Conservation (phyloP, 2,888 invertebrate genomes). For the Congeria kusceri region DNA sequence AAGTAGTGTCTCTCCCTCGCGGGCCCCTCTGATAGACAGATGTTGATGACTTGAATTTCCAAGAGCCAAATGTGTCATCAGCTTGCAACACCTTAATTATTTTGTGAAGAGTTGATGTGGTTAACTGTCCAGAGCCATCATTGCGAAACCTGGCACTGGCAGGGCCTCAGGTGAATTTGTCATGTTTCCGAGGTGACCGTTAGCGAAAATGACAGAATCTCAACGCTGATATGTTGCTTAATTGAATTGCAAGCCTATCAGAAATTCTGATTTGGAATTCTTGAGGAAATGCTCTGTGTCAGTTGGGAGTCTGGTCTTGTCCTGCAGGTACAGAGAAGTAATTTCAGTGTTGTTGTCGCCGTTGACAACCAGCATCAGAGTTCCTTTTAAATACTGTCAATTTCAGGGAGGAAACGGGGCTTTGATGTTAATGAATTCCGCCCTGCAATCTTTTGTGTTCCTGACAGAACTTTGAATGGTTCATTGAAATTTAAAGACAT, state of each 20-base stretch:
- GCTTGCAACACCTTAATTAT: conserved; percentile 55
- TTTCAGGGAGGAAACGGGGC: conserved; percentile 39
- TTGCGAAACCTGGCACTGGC: conserved; percentile 43
- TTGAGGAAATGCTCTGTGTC: conserved; percentile 24
- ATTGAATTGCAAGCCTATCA: conserved; percentile 47
- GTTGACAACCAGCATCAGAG: conserved; percentile 54
- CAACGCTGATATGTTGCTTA: conserved; percentile 37
- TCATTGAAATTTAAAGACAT: conserved; percentile 7
- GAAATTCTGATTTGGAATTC: neutral
- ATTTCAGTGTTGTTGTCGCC: conserved; percentile 58
- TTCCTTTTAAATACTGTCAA: conserved; percentile 58
- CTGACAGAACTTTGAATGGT: conserved; percentile 34
- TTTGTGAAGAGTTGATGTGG: conserved; percentile 52
- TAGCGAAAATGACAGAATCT: conserved; percentile 49
- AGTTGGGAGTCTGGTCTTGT: conserved; percentile 39
- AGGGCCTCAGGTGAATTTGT: conserved; percentile 49
- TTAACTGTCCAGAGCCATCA: conserved; percentile 58
- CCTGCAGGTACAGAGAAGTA: conserved; percentile 60
- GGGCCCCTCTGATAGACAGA: conserved; percentile 32
- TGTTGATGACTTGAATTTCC: conserved; percentile 25
- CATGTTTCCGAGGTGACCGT: conserved; percentile 34
- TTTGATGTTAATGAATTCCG: conserved; percentile 59
- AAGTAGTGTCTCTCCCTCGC: neutral
- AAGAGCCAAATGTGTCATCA: conserved; percentile 33
- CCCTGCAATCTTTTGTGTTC: conserved; percentile 26